Percentiles rank a stretch among this genome's conserved stretches.
phyloP scores from a whole-genome alignment of 64 coral and sea anemone species.

The Astreopora myriophthalma region DNA sequence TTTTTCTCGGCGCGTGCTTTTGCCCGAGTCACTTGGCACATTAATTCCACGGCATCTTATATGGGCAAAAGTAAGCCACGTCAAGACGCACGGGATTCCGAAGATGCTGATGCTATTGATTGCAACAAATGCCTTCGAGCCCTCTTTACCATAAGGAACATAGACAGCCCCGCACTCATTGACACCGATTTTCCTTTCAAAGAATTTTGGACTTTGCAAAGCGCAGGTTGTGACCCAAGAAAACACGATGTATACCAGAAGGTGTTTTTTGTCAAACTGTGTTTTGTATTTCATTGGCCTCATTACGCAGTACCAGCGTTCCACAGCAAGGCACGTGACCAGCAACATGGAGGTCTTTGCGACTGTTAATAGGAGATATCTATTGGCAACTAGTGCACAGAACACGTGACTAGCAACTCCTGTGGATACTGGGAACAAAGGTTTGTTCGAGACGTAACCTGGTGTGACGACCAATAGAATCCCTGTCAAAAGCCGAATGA shows the following conservation, averaged over 20 bases:
- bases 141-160: not conserved
- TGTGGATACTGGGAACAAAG: not conserved
- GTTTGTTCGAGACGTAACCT: not conserved
- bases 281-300: not conserved
- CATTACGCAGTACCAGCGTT: constrained; percentile 18
- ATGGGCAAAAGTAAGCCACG: constrained; percentile 14
- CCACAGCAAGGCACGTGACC: constrained; percentile 22
- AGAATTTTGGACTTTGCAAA: constrained; percentile 14
- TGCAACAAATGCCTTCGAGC: not conserved
- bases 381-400: not conserved
- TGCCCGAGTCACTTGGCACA: not conserved
- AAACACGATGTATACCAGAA: not conserved
- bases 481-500: not conserved
- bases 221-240: not conserved
- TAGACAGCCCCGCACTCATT: not conserved
- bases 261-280: constrained; percentile 1
- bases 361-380: not conserved
- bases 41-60: not conserved
- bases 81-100: not conserved
- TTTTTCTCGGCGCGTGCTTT: not conserved
- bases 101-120: not conserved
- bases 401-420: not conserved
- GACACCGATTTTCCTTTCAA: not conserved
- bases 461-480: not conserved
- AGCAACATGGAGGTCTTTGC: constrained; percentile 10